Evolutionary conservation across 2,888 invertebrate genomes (phyloP).

Genomic region (Scelioninae gen. 1): DNA sequence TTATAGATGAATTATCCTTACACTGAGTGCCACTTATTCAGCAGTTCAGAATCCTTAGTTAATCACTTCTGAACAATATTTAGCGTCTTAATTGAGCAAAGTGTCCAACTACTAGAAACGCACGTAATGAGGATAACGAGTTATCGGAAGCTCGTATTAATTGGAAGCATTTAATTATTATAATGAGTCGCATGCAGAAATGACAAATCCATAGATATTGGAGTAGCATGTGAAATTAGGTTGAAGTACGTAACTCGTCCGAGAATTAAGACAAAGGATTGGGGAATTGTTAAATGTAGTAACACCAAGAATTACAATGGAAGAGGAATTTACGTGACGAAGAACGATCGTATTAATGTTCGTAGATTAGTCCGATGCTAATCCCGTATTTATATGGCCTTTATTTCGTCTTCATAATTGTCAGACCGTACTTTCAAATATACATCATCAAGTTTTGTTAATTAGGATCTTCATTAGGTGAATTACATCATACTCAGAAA

Average conservation of each 20-base stretch:
- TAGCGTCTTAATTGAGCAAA: slow-evolving; percentile 31
- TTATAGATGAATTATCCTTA: slow-evolving; percentile 19
- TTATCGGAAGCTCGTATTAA: slow-evolving; percentile 24
- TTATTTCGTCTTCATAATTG: slow-evolving; percentile 36
- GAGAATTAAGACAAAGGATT: slow-evolving; percentile 36
- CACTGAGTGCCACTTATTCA: not conserved
- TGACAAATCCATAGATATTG: slow-evolving; percentile 14
- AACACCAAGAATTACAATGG: slow-evolving; percentile 41
- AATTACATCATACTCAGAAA: slow-evolving; percentile 27
- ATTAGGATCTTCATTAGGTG: slow-evolving; percentile 29
- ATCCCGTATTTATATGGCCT: slow-evolving; percentile 16
- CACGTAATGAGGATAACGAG: slow-evolving; percentile 22
- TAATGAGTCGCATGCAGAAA: slow-evolving; percentile 10
- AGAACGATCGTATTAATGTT: slow-evolving; percentile 35
- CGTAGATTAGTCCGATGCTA: slow-evolving; percentile 12
- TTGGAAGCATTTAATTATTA: slow-evolving; percentile 46
- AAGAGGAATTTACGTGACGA: slow-evolving; percentile 36
- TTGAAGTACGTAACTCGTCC: slow-evolving; percentile 8
- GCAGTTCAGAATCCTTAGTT: slow-evolving; percentile 11
- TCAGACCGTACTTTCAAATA: slow-evolving; percentile 8
- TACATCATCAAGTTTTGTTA: slow-evolving; percentile 39
- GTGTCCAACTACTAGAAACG: slow-evolving; percentile 26
- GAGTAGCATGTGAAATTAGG: slow-evolving; percentile 16
- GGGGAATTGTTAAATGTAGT: slow-evolving; percentile 20
- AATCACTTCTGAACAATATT: slow-evolving; percentile 39